Base-by-base conservation (phyloP, 2,888 invertebrate species). In the Acheta domesticus region DNA sequence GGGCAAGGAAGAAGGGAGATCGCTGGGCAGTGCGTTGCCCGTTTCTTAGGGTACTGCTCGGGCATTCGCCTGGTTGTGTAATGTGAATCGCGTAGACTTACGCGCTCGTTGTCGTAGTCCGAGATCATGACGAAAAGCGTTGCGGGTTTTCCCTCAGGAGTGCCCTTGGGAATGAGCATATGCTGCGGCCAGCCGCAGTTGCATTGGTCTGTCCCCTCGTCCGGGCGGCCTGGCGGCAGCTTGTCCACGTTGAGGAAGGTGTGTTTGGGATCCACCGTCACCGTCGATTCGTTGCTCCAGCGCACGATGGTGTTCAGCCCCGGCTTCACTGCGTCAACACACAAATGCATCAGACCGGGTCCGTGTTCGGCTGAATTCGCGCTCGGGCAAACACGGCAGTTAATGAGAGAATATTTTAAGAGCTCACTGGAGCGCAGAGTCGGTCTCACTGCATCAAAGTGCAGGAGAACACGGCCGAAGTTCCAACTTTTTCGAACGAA, bases 201-300 rank as follows among this genome's bases (percentile, higher is more conserved):
- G 87, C 96, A 96, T 90, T 93, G 76, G 73, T 80, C 78, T 20
- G 80, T 80, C 83, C 89, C 88, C 12, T 87, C 87, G 79, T 88
- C 83, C 0, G 73, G 81, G 20, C 23, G 21, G 48, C 4, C 62
- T 11, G 14, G 48, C 0, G 11, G 62, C 2, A 74, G 74, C 3
- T 20, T 92, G 83, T 93, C 92, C 83, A 93, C 85, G 85, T 92
- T 90, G 16, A 93, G 90, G 91, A 94, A 96, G 2, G 93, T 94
- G 80, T 93, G 89, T 85, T 94, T 94, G 85, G 93, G 94, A 0
- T 94, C 94, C 84, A 95, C 93, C 14, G 95, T 95, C n/a, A 96
- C 92, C 0, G 94, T 92, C 0, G 96, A 95, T 77, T 94, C 91
- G 0, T 87, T 85, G 8, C 94, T 94, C 23, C 87, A 86, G 19